Percentiles rank a stretch among this genome's conserved stretches.
Evolutionary conservation across 2,113 vertebrate species (phyloP).

Genomic region (Macquaria australasica): DNA sequence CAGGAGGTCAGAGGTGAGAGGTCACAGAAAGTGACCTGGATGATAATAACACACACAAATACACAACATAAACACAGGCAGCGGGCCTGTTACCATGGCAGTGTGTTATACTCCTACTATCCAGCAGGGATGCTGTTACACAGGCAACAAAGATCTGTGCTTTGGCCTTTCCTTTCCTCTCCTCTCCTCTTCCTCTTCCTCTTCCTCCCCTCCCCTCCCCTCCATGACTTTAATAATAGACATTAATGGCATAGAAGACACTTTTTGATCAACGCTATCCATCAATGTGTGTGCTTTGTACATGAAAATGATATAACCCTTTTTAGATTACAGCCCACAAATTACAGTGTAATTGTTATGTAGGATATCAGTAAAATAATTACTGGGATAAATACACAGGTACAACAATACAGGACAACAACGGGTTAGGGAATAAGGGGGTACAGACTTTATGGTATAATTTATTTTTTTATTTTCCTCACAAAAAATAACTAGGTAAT

Average conservation of each 20-base stretch:
- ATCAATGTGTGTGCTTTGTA: neutral
- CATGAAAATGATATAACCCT: neutral
- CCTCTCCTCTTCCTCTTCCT: neutral
- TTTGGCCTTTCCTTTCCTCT: neutral
- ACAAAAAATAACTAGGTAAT: neutral
- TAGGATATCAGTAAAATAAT: neutral
- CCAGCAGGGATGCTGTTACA: slow-evolving; percentile 69
- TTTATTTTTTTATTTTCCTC: too few species aligned
- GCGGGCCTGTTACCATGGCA: slow-evolving; percentile 29
- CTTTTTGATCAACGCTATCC: neutral
- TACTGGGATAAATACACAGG: neutral
- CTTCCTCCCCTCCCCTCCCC: neutral
- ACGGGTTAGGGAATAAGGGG: neutral
- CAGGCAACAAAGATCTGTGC: slow-evolving; percentile 32
- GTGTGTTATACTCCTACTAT: neutral
- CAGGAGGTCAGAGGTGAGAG: slow-evolving; percentile 52
- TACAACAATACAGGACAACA: neutral
- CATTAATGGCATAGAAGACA: neutral
- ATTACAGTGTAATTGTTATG: neutral
- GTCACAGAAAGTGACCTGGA: slow-evolving; percentile 42
- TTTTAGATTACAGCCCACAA: neutral
- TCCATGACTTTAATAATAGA: neutral
- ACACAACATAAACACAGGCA: slow-evolving; percentile 19
- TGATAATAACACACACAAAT: slow-evolving; percentile 24
- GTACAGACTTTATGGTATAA: neutral